phyloP scores from a whole-genome alignment of 2,797 vertebrate genomes.

The Myotis myotis region DNA sequence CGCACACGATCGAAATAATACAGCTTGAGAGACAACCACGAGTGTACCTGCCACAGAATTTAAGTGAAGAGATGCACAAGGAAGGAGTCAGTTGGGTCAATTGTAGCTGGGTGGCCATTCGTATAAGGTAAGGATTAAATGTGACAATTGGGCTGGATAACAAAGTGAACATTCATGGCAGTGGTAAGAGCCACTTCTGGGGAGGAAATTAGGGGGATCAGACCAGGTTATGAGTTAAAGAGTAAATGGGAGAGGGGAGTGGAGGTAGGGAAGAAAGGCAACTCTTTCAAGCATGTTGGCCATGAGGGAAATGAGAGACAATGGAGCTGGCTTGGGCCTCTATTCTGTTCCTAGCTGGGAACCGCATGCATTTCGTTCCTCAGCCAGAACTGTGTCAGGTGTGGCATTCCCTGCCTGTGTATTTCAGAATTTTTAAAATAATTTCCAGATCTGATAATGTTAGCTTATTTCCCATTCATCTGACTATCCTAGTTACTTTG shows the following conservation, averaged over 20 bases:
- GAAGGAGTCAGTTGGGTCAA: not conserved
- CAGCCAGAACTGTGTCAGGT: not conserved
- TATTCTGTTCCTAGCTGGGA: not conserved
- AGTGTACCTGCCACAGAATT: not conserved
- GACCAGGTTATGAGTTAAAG: not conserved
- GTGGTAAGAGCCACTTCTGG: not conserved
- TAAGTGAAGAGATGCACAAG: not conserved
- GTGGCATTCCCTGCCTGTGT: not conserved
- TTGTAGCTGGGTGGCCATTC: not conserved
- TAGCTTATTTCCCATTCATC: not conserved
- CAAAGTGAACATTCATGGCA: not conserved
- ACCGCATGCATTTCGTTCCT: no score
- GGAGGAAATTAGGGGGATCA: not conserved
- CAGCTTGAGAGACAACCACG: not conserved
- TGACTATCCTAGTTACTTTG: not conserved
- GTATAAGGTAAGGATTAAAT: not conserved
- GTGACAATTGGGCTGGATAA: not conserved
- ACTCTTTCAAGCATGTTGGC: not conserved
- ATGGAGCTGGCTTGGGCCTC: not conserved
- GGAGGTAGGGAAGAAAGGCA: not conserved
- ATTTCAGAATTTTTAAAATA: not conserved
- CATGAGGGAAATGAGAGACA: not conserved
- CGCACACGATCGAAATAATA: no score
- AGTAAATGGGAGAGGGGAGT: not conserved
- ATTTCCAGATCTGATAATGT: not conserved